Base-by-base conservation (phyloP, 2,797 vertebrate species). In the Sebastes jordani region DNA sequence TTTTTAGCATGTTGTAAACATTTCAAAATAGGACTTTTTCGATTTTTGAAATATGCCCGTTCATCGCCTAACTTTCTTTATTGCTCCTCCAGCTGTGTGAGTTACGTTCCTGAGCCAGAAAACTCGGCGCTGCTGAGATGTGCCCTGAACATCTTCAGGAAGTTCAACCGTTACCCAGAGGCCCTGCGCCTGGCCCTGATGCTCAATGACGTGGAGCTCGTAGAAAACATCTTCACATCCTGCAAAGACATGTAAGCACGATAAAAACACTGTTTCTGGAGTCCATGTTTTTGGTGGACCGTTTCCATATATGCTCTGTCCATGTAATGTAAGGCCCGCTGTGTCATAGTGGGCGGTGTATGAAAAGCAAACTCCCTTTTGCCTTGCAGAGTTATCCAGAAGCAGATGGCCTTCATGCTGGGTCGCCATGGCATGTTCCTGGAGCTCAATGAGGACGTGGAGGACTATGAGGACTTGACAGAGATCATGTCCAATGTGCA, bases 401-500 rank as follows among this genome's bases (percentile, higher is more conserved):
- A 99, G 91, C 97, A 99, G 93, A 98, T 99, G 98, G 97, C 99
- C 20, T 99, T 98, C 90, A 99, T 99, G 98, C 92, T 99, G 63
- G 99, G 98, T 30, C 96, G 98, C 20, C 99, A 99, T 0, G 99
- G 99, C 7, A 98, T 99, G 90, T 99, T 99, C 88, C 92, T 99
- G 89, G 98, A 99, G 92, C 96, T 99, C 23, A 99, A 98, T 0
- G 99, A 99, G 87, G 98, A 99, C 1, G 98, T 99, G 23, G 99
- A 99, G 56, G 98, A 99, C 76, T 99, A 98, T 0, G 99, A 99
- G 83, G 98, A 99, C 90, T 92, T 99, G 88, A 99, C 99, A 0
- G 99, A 99, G 93, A 99, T 99, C 83, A 99, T 99, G 99, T 99
- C 98, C 68, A 99, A 99, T 0, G 99, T 99, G 30, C 98, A 99